Conservation (phyloP, 2,797 vertebrate species). For the Distichodus sexfasciatus region DNA sequence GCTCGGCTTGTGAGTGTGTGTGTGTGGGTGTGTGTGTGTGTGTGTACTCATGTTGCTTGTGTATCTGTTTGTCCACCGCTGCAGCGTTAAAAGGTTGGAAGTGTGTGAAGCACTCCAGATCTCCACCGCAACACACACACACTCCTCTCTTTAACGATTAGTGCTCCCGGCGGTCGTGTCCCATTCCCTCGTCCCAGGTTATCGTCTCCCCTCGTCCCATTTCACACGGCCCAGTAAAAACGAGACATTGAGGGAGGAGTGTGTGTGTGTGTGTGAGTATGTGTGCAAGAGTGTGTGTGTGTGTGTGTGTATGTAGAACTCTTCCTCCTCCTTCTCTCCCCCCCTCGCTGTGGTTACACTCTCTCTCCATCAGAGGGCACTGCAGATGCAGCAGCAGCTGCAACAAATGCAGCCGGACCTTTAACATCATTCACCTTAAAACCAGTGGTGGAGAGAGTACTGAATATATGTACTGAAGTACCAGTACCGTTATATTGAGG, state of each 20-base stretch:
- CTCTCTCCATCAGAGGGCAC: conserved; percentile 63
- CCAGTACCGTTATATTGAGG: too few species aligned
- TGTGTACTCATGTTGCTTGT: too few species aligned
- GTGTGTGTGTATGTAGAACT: too few species aligned
- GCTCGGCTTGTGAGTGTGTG: background rate
- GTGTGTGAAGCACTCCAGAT: too few species aligned
- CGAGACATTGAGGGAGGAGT: conserved; percentile 54
- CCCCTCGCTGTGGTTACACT: conserved; percentile 50
- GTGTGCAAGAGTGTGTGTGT: too few species aligned
- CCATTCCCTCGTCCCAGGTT: conserved; percentile 53
- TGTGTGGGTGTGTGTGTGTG: background rate
- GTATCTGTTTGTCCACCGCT: too few species aligned
- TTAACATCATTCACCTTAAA: too few species aligned
- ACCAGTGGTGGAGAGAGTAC: too few species aligned
- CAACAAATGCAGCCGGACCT: conserved; percentile 47
- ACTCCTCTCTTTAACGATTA: conserved; percentile 65
- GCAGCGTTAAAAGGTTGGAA: too few species aligned
- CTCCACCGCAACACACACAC: conserved; percentile 22
- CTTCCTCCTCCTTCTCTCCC: too few species aligned
- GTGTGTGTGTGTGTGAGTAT: conserved; percentile 45
- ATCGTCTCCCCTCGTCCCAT: conserved; percentile 55
- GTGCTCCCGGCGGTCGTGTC: conserved; percentile 52
- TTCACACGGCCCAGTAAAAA: conserved; percentile 23
- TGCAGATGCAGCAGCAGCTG: conserved; percentile 47
- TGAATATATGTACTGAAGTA: too few species aligned